A percentile compares a stretch with the other conserved stretches of the same genome.
Conservation (phyloP, 2,113 vertebrate species). For the Pipra filicauda region DNA sequence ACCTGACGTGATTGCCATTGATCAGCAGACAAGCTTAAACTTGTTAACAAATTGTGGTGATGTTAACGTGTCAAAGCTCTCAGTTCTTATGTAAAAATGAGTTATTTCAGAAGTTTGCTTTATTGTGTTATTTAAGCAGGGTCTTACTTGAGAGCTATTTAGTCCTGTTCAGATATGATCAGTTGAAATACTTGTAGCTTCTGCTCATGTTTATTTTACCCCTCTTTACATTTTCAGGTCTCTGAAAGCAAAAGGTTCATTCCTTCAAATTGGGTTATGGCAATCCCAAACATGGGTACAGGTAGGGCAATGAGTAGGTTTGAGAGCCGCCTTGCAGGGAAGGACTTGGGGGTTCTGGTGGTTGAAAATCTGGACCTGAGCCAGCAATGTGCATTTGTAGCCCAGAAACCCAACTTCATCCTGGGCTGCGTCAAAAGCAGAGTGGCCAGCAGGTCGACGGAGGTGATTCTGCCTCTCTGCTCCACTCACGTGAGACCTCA, state of each 20-base stretch:
- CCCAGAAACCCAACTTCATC: background rate
- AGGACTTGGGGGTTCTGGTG: background rate
- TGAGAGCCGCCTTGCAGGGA: background rate
- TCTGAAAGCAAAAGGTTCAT: background rate
- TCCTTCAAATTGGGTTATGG: background rate
- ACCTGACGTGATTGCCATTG: background rate
- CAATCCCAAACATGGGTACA: background rate
- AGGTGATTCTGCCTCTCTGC: background rate
- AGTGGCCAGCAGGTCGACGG: background rate
- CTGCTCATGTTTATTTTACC: background rate
- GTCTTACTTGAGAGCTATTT: background rate
- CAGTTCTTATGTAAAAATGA: background rate
- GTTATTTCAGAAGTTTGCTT: background rate
- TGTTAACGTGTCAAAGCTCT: background rate
- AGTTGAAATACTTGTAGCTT: background rate
- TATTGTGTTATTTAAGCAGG: background rate
- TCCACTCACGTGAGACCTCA: background rate
- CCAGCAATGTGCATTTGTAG: background rate
- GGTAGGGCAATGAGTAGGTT: background rate
- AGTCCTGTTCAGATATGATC: background rate
- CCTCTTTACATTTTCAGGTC: background rate
- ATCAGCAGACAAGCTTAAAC: background rate
- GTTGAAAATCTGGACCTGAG: background rate
- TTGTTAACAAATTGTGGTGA: background rate
- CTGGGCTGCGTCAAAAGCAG: background rate